These are phyloP conservation scores for Pipra filicauda DNA, from an alignment of 2,113 vertebrate species.

Conservation along the genomic window DNA sequence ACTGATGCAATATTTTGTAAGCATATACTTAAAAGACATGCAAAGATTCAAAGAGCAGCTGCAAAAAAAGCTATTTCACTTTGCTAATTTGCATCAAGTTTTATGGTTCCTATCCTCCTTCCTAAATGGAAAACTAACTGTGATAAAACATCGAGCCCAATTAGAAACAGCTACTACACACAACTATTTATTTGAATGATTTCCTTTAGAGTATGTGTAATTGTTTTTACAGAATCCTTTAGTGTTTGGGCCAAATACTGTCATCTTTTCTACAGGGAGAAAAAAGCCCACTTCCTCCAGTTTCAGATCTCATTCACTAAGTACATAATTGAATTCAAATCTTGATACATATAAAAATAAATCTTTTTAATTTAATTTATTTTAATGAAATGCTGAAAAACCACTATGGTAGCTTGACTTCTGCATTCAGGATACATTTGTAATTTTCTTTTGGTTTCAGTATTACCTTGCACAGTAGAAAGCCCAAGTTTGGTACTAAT, in stretches of 20 bases:
- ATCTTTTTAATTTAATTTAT: background rate
- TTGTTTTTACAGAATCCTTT: background rate
- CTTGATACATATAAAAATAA: background rate
- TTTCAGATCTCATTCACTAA: background rate
- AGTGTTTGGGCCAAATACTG: background rate
- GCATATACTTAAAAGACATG: background rate
- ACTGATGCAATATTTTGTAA: background rate
- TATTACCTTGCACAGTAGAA: background rate
- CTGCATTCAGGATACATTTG: background rate
- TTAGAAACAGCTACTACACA: conserved; percentile 3
- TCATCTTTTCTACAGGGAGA: background rate
- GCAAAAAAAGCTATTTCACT: conserved; percentile 3
- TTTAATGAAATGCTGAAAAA: background rate
- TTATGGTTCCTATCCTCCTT: conserved; percentile 5
- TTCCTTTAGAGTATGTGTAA: background rate
- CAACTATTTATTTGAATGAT: background rate
- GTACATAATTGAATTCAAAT: background rate
- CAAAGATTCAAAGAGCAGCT: background rate
- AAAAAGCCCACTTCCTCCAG: background rate
- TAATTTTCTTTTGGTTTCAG: background rate
- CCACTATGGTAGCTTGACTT: background rate
- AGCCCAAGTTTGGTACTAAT: background rate
- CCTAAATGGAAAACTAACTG: conserved; percentile 7
- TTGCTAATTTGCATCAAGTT: background rate
- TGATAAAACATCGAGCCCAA: conserved; percentile 11